Conservation (phyloP, 2,797 vertebrate species). For the Lacerta viridis region DNA sequence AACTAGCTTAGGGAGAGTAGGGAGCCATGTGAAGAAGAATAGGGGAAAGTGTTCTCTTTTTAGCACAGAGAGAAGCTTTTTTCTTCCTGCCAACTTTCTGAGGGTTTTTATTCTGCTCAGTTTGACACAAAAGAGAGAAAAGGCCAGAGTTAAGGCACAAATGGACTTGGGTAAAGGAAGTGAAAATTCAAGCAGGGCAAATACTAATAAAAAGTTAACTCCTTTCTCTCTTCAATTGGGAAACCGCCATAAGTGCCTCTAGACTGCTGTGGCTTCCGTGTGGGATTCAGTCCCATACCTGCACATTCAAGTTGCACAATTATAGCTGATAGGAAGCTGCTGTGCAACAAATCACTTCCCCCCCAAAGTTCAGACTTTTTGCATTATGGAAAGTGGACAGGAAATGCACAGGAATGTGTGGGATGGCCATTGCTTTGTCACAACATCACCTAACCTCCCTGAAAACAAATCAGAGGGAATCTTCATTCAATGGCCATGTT, state of each 20-base stretch:
- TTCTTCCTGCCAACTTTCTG: conserved; percentile 8
- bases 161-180: conserved; percentile 3
- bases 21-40: not conserved
- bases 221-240: not conserved
- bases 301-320: too few species aligned
- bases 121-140: conserved; percentile 19
- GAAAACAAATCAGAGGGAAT: too few species aligned
- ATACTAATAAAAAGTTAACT: not conserved
- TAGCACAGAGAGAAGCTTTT: conserved; percentile 11
- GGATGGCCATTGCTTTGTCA: too few species aligned
- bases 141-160: conserved; percentile 8
- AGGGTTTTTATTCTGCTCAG: not conserved
- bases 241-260: not conserved
- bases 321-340: too few species aligned
- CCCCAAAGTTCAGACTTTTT: too few species aligned
- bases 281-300: too few species aligned
- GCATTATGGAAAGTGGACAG: too few species aligned
- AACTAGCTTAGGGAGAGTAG: not conserved
- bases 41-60: not conserved
- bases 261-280: not conserved
- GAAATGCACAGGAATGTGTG: too few species aligned
- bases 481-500: too few species aligned
- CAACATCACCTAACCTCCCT: too few species aligned
- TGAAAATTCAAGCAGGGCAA: conserved; percentile 1
- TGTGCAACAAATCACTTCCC: too few species aligned